A percentile compares a stretch with the other conserved stretches of the same genome.
phyloP scores from a whole-genome alignment of 2,113 vertebrate species.

The Rhadina sibilatrix region DNA sequence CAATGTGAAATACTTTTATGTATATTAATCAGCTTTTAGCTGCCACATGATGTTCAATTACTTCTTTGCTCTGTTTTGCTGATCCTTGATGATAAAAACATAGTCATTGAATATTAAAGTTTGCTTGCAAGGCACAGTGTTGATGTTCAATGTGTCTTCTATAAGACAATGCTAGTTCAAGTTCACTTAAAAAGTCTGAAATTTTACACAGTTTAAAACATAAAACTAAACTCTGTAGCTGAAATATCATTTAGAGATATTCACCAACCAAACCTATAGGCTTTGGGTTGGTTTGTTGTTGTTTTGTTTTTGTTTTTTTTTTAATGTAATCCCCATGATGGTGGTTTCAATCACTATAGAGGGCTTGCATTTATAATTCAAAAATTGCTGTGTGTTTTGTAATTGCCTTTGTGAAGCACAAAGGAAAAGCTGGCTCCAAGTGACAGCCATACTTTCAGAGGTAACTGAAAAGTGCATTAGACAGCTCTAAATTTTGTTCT shows the following conservation, averaged over 20 bases:
- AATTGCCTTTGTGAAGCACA: neutral
- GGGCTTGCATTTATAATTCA: neutral
- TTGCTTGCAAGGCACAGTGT: neutral
- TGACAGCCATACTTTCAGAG: neutral
- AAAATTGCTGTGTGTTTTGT: neutral
- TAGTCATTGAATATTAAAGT: neutral
- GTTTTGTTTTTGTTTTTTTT: neutral
- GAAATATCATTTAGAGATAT: neutral
- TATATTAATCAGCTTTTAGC: neutral
- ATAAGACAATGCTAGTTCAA: neutral
- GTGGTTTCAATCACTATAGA: neutral
- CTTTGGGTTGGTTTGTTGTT: neutral
- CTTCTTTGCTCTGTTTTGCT: constrained; percentile 13
- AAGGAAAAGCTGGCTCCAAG: neutral
- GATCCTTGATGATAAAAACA: neutral
- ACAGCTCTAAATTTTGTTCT: neutral
- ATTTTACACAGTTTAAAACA: neutral
- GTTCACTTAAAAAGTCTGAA: neutral
- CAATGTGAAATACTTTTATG: neutral
- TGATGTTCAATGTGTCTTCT: neutral
- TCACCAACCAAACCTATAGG: neutral
- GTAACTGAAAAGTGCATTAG: neutral
- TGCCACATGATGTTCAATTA: neutral
- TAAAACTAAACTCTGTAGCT: neutral
- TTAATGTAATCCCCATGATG: neutral